These are phyloP conservation scores for Lophochroa leadbeateri DNA, from an alignment of 2,113 vertebrate genomes.

Conservation along the genomic window DNA sequence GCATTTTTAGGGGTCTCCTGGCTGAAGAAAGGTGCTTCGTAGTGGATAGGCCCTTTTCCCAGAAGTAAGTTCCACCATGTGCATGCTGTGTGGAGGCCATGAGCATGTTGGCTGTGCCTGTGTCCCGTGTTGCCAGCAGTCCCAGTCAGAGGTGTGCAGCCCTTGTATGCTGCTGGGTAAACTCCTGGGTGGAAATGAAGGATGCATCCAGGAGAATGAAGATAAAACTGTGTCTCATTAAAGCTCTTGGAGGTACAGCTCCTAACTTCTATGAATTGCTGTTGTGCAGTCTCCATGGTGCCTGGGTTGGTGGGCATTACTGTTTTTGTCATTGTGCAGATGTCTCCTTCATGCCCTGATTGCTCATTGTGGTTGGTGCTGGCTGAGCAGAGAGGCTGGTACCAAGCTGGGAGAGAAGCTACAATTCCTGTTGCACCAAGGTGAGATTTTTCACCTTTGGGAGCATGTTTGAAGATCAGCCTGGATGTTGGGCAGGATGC, in stretches of 20 bases:
- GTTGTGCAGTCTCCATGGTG: background rate
- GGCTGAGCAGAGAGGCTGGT: background rate
- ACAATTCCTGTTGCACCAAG: background rate
- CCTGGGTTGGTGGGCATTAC: background rate
- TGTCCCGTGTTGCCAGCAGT: background rate
- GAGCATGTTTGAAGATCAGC: background rate
- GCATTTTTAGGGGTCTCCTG: background rate
- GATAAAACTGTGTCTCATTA: background rate
- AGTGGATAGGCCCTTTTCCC: background rate
- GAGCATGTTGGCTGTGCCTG: rapidly evolving
- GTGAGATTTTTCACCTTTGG: background rate
- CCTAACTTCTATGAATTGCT: background rate
- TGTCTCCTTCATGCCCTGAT: background rate
- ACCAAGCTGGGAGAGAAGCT: background rate
- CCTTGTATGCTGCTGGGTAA: background rate
- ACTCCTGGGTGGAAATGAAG: background rate
- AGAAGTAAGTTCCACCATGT: background rate
- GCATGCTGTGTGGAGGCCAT: rapidly evolving
- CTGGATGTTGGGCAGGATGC: background rate
- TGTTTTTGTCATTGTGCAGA: rapidly evolving
- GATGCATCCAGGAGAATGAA: rapidly evolving
- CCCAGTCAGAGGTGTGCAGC: too few species aligned
- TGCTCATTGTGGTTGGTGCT: background rate
- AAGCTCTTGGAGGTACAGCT: background rate
- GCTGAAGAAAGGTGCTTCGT: background rate